Evolutionary conservation across 1,140 invertebrate genomes (phyloP).

Genomic region (Hirudo medicinalis): DNA sequence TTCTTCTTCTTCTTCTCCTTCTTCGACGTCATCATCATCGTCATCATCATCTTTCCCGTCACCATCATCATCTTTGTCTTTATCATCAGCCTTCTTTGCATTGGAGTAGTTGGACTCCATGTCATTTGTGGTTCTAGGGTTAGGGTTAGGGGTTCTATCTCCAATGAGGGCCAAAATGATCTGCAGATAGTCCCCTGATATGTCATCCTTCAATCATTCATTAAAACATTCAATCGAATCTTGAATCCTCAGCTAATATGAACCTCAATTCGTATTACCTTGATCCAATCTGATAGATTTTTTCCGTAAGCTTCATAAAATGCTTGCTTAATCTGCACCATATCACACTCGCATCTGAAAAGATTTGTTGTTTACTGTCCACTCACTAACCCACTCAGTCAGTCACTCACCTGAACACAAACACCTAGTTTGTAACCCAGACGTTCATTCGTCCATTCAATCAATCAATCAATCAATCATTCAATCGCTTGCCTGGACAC

Average conservation of each 20-base stretch:
- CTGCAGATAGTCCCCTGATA: conserved; percentile 35
- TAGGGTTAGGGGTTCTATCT: conserved; percentile 21
- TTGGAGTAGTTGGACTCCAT: neutral
- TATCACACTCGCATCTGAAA: conserved; percentile 34
- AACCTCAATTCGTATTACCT: conserved; percentile 12
- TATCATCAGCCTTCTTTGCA: conserved; percentile 5
- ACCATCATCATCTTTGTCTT: too few species aligned
- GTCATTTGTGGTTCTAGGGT: neutral
- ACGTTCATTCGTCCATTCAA: too few species aligned
- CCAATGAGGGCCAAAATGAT: conserved; percentile 32
- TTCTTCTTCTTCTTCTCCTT: conserved; percentile 11
- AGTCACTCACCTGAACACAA: conserved; percentile 5
- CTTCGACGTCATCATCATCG: conserved; percentile 17
- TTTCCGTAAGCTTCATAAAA: conserved; percentile 29
- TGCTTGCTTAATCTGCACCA: conserved; percentile 39
- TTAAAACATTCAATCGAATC: neutral
- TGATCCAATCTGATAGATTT: conserved; percentile 23
- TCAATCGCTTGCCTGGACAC: conserved; percentile 26
- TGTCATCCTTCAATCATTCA: conserved; percentile 31
- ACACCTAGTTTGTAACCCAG: too few species aligned
- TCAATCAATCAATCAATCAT: too few species aligned
- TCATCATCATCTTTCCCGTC: conserved; percentile 11
- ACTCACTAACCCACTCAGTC: conserved; percentile 15
- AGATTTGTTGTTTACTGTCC: neutral
- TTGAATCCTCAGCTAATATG: neutral